Base-by-base conservation (phyloP, 1,140 invertebrate genomes). In the Drosophila insularis region DNA sequence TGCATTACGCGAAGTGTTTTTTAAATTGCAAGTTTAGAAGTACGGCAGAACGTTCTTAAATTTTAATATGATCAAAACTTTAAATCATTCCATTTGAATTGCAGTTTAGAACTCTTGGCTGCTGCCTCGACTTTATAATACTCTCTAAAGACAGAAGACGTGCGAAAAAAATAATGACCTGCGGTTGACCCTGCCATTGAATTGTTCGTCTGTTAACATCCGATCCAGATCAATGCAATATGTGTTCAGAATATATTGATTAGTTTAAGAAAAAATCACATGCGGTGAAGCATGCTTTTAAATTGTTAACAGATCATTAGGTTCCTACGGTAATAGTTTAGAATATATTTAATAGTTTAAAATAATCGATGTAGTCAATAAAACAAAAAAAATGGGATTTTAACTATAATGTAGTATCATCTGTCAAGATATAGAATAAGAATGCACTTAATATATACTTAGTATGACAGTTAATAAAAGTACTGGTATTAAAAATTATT, bases 401-500 rank as follows among this genome's bases (percentile, higher is more conserved):
- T 46, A 19, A 58, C 27, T 32, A n/a, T 31, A 55, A 14, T 14
- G 10, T 6, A 31, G 32, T 35, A 17, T 35, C n/a, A 37, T 58
- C 11, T 55, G 54, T 14, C 54, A 43, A 43, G n/a, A 43, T 6
- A 43, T 43, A 50, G 19, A 21, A 50, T 50, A 21, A 50, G 17
- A 11, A 10, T 21, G 21, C 43, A 37, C 14, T 58, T 32, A 58
- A 32, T 37, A 35, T 13, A 11, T 37, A 35, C 21, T 58, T 58
- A 58, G 14, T 58, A 58, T 58, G 7, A 37, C 17, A 32, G 14
- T 58, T 17, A 58, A 10, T 32, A 17, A 37, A 56, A 56, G 14
- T 32, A 32, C 35, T 58, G 35, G 27, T 35, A 32, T 37, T 58
- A 19, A 23, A 58, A 7, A 13, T 58, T 58, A 58, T 58, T 37